Conservation (phyloP, 2,113 vertebrate genomes). For the Rhynchopsitta pachyrhyncha region DNA sequence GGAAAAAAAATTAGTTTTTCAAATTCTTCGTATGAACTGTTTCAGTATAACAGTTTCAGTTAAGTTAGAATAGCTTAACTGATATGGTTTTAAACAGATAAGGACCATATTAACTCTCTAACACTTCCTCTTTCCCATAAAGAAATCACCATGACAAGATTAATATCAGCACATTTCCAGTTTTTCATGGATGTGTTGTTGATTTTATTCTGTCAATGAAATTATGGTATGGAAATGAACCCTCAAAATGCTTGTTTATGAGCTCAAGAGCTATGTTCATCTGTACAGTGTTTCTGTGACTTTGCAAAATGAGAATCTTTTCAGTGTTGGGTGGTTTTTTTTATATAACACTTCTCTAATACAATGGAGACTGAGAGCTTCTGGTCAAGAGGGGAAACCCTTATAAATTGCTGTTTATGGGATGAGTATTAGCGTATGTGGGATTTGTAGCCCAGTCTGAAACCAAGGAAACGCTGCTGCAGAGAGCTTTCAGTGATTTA, state of each 20-base stretch:
- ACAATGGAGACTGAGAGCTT: neutral
- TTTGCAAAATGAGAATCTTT: neutral
- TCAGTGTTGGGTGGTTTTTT: neutral
- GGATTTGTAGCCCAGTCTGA: neutral
- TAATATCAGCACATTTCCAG: neutral
- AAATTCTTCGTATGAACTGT: accelerated
- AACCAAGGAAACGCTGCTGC: neutral
- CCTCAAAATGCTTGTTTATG: neutral
- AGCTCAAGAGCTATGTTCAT: neutral
- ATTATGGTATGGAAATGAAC: neutral
- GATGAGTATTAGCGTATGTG: neutral
- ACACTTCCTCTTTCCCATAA: neutral
- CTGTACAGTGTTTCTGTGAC: neutral
- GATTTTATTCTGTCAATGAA: neutral
- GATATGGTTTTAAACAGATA: neutral
- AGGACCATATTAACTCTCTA: neutral
- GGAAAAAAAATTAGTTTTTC: neutral
- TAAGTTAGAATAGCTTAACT: neutral
- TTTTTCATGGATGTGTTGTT: neutral
- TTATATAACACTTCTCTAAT: neutral
- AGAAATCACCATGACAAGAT: neutral
- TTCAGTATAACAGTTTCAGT: neutral
- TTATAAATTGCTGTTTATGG: neutral
- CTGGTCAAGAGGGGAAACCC: neutral
- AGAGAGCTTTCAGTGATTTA: constrained; percentile 11